Percentiles rank a stretch among this genome's conserved stretches.
These are phyloP conservation scores for Oegoconia quadripuncta DNA, from an alignment of 2,888 invertebrate genomes.

Conservation along the genomic window DNA sequence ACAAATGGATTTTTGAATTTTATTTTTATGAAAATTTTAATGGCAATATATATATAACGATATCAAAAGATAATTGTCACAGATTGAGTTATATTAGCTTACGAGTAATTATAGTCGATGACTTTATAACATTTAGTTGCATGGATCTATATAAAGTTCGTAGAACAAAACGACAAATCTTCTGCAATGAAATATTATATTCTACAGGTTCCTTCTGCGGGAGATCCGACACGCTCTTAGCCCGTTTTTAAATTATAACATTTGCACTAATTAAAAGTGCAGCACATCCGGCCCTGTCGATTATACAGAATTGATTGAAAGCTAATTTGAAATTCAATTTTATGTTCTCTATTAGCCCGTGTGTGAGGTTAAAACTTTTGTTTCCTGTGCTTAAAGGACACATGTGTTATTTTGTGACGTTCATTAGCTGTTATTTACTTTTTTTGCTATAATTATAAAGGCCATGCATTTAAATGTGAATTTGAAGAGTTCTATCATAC, in stretches of 20 bases:
- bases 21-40: too few relatives aligned
- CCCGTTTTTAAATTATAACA: conserved; percentile 60
- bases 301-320: conserved; percentile 61
- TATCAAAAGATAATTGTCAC: too few relatives aligned
- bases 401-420: conserved; percentile 44
- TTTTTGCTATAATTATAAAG: conserved; percentile 21
- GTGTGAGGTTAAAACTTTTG: conserved; percentile 50
- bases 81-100: too few relatives aligned
- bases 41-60: too few relatives aligned
- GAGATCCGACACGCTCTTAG: conserved; percentile 37
- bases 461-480: conserved; percentile 34
- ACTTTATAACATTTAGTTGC: too few relatives aligned
- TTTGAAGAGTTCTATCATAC: conserved; percentile 11
- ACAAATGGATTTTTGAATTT: too few relatives aligned
- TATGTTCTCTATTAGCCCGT: conserved; percentile 49
- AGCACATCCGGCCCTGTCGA: conserved; percentile 59
- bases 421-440: conserved; percentile 49
- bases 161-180: too few relatives aligned
- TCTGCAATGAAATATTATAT: too few relatives aligned
- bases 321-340: conserved; percentile 66
- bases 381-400: conserved; percentile 60
- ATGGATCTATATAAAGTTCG: too few relatives aligned
- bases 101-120: too few relatives aligned
- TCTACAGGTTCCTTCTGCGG: conserved; percentile 13
- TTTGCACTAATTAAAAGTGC: conserved; percentile 69